Conservation (phyloP, 2,888 invertebrate species). For the Hemaris fuciformis region DNA sequence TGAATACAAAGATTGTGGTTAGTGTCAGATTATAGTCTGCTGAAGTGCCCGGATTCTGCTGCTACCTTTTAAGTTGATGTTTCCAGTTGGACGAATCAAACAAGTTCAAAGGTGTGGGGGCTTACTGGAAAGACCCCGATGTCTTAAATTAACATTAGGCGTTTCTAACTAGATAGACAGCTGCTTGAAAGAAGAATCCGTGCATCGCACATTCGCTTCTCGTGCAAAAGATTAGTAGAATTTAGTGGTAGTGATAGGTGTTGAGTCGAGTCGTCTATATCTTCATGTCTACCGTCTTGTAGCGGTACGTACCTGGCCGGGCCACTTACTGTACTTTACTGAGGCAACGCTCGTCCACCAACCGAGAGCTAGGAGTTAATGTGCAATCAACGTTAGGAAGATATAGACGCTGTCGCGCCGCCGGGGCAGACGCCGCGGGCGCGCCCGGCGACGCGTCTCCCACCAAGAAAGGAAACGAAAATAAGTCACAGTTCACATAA, state of each 20-base stretch:
- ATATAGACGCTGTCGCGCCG: conserved; percentile 74
- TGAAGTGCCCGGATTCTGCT: conserved; percentile 17
- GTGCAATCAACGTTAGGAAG: conserved; percentile 45
- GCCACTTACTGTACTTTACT: conserved; percentile 1
- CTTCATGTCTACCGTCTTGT: conserved; percentile 46
- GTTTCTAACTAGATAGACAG: conserved; percentile 79
- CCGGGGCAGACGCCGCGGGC: conserved; percentile 47
- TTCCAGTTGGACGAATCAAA: conserved; percentile 13
- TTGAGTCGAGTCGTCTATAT: conserved; percentile 76
- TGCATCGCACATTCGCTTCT: conserved; percentile 81
- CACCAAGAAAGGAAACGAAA: conserved; percentile 82
- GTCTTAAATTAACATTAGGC: conserved; percentile 77
- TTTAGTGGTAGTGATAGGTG: conserved; percentile 75
- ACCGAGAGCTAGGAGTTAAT: not conserved
- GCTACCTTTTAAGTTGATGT: conserved; percentile 9
- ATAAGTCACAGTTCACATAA: conserved; percentile 82
- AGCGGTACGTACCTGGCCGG: conserved; percentile 9
- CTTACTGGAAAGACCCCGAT: conserved; percentile 60
- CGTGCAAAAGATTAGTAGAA: conserved; percentile 75
- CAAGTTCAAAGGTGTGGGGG: conserved; percentile 26
- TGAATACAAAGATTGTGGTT: not conserved
- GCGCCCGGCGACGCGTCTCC: conserved; percentile 62
- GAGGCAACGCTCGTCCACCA: not conserved
- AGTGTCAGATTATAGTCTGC: not conserved
- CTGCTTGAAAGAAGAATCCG: conserved; percentile 80